Evolutionary conservation across 92 coral and sea anemone species (phyloP).

Genomic region (Porites cylindrica): DNA sequence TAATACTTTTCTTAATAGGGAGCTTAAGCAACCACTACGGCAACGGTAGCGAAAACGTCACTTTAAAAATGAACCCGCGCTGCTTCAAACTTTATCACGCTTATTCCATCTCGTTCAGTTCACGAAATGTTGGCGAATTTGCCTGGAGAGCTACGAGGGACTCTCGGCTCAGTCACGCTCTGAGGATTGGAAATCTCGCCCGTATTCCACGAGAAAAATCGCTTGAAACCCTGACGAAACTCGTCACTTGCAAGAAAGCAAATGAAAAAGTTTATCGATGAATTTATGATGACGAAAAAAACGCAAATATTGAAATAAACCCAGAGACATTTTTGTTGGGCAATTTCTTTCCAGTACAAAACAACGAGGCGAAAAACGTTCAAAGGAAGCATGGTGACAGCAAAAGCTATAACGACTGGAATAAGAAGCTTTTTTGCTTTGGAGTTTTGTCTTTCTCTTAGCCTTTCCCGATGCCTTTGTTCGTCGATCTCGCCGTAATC

Average conservation of each 20-base stretch:
- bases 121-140: no score
- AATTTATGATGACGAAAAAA: conserved; percentile 47
- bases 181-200: background rate
- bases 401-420: conserved; percentile 70
- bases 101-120: no score
- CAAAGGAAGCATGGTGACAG: conserved; percentile 66
- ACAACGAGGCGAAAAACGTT: conserved; percentile 37
- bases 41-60: no score
- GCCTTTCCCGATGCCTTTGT: conserved; percentile 5
- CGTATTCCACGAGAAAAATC: background rate
- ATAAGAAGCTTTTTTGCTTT: conserved; percentile 70
- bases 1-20: no score
- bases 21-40: no score
- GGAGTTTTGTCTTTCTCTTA: conserved; percentile 48
- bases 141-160: background rate
- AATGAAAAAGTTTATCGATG: conserved; percentile 62
- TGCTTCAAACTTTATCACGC: no score
- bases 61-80: no score
- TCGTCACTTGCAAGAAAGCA: conserved; percentile 63
- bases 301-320: conserved; percentile 56
- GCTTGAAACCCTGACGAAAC: conserved; percentile 53
- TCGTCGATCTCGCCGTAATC: conserved; percentile 17
- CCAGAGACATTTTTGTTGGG: conserved; percentile 39
- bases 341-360: conserved; percentile 35
- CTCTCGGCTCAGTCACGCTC: conserved; percentile 1